Percentiles rank a stretch among this genome's conserved stretches.
Evolutionary conservation across 2,888 invertebrate species (phyloP).

Genomic region (Archips xylosteana): DNA sequence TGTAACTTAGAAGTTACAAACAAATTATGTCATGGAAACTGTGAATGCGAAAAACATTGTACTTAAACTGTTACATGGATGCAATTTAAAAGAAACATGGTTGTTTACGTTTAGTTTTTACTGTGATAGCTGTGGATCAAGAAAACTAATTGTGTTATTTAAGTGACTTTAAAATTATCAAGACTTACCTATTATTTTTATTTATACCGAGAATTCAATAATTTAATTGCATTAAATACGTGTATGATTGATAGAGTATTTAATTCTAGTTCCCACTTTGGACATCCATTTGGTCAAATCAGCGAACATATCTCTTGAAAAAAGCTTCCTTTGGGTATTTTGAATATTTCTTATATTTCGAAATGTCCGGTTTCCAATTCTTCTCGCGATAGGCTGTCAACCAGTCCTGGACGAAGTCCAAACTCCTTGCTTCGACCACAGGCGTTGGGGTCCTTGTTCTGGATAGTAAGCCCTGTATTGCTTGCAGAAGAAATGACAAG

Average conservation of each 20-base stretch:
- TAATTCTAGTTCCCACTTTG: not conserved
- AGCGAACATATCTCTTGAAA: conserved; percentile 56
- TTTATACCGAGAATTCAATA: not conserved
- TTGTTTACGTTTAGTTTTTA: not conserved
- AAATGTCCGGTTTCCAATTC: conserved; percentile 44
- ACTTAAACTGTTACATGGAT: not conserved
- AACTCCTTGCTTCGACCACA: conserved; percentile 69
- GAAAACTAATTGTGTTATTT: not conserved
- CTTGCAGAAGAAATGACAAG: conserved; percentile 77
- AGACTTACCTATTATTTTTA: not conserved
- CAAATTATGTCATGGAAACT: not conserved
- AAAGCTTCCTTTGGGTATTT: conserved; percentile 60
- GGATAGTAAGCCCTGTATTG: conserved; percentile 72
- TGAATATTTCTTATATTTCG: conserved; percentile 49
- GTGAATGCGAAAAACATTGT: not conserved
- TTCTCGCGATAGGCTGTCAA: conserved; percentile 61
- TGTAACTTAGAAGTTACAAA: not conserved
- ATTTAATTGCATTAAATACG: conserved; percentile 40
- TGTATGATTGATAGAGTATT: not conserved
- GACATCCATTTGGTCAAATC: conserved; percentile 36
- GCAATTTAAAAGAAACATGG: not conserved
- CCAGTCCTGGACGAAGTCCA: conserved; percentile 64
- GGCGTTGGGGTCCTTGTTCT: conserved; percentile 73
- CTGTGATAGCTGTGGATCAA: not conserved
- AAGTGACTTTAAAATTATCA: not conserved